Evolutionary conservation across 2,113 vertebrate species (phyloP).

Genomic region (Thryonomys swinderianus): DNA sequence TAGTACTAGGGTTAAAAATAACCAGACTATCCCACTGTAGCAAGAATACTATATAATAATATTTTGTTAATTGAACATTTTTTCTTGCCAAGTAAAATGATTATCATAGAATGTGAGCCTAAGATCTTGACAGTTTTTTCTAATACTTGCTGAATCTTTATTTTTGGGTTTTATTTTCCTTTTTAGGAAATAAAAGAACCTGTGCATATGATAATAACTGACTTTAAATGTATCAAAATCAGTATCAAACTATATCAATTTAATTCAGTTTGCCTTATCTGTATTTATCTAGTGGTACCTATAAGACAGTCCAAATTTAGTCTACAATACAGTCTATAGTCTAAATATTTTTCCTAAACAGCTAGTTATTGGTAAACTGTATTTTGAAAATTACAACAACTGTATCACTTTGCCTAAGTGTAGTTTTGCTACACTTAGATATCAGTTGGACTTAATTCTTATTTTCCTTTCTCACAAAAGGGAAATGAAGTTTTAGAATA

Average conservation of each 20-base stretch:
- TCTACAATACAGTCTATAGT: not conserved
- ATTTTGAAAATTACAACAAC: not conserved
- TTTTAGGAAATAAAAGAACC: not conserved
- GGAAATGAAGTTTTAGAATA: not conserved
- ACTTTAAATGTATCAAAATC: not conserved
- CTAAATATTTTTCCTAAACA: not conserved
- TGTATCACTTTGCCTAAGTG: not conserved
- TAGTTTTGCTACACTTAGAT: not conserved
- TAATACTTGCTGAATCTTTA: not conserved
- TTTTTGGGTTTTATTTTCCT: not conserved
- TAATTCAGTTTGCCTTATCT: not conserved
- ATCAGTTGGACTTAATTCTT: not conserved
- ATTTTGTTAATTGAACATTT: not conserved
- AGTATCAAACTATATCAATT: not conserved
- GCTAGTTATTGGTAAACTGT: not conserved
- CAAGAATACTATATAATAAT: slow-evolving; percentile 38
- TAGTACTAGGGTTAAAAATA: not conserved
- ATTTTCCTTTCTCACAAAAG: not conserved
- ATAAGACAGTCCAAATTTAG: not conserved
- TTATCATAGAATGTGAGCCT: not conserved
- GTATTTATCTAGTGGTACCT: not conserved
- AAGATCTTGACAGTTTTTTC: not conserved
- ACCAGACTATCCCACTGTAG: not conserved
- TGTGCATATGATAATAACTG: not conserved
- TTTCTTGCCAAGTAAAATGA: not conserved